Percentiles rank a stretch among this genome's conserved stretches.
Conservation (phyloP, 2,888 invertebrate species). For the Tetragnatha montana region DNA sequence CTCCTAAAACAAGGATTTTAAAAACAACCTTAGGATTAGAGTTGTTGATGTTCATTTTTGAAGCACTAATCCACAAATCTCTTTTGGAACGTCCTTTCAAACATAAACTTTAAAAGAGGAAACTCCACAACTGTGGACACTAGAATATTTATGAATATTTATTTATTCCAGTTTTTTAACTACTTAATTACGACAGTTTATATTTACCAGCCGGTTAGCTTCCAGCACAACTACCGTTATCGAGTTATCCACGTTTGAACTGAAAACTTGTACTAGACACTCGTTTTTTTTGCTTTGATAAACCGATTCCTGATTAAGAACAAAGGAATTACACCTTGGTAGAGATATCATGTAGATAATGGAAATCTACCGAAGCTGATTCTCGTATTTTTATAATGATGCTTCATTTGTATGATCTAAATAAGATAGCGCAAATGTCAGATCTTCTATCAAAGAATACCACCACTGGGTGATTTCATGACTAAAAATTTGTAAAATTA, state of each 20-base stretch:
- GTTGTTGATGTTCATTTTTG: conserved; percentile 33
- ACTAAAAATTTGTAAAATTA: no score
- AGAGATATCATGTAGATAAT: conserved; percentile 3
- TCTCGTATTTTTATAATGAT: no score
- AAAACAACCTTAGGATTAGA: conserved; percentile 47
- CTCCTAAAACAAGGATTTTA: conserved; percentile 49
- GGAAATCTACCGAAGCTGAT: background rate
- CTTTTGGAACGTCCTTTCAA: background rate
- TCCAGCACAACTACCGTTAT: background rate
- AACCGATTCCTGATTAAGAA: conserved; percentile 25
- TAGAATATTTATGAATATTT: no score
- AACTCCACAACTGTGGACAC: background rate
- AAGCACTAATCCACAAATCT: background rate
- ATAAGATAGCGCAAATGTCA: no score
- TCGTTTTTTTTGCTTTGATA: background rate
- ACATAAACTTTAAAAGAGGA: background rate
- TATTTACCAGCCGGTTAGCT: background rate
- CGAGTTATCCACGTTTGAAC: background rate
- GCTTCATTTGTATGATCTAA: no score
- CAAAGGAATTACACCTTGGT: conserved; percentile 24
- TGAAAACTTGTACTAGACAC: background rate
- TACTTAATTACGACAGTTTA: background rate
- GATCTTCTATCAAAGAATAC: no score
- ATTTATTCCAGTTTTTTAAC: background rate
- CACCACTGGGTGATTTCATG: no score